Base-by-base conservation (phyloP, 2,113 vertebrate species). In the Rhinogobius similis region DNA sequence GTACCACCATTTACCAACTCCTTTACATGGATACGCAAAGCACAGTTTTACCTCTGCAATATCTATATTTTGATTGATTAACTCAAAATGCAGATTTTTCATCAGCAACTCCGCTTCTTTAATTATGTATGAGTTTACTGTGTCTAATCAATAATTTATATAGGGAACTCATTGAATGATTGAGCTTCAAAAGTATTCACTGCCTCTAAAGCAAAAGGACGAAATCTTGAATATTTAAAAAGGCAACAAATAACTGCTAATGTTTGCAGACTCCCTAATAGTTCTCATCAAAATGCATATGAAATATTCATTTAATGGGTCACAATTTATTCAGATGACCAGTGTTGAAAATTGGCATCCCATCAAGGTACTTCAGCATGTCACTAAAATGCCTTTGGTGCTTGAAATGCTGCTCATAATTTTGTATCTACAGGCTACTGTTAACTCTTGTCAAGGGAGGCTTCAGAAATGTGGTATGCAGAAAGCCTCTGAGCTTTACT, bases 221-320 rank as follows among this genome's bases (percentile, higher is more conserved):
- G 32, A n/a, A 76, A 82, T 78, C 75, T 52, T 2, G 10, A 78
- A 55, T 58, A 29, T 72, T 61, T 61, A 62, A 74, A 62, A 59
- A 52, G 65, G 68, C 63, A 78, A 80, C 79, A 84, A 83, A 87
- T 82, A 76, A 76, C 26, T 62, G 62, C 69, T 79, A 78, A 81
- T 82, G 68, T 86, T 87, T 83, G 67, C 73, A 63, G 75, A 72
- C 67, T 59, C 72, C 64, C 58, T 68, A 64, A 68, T 62, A 77
- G 65, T 79, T 77, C 65, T 78, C 71, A 86, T 88, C 74, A 84
- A 80, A 83, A 88, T 73, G 77, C 76, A 38, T 76, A 84, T 87
- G 65, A 81, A 81, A 84, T 79, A 84, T 86, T 88, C n/a, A 83
- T 87, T 84, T 83, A 80, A 83, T 78, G 70, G 75, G 61, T 80